Conservation (phyloP, 1,140 invertebrate genomes). For the Asbolus verrucosus region DNA sequence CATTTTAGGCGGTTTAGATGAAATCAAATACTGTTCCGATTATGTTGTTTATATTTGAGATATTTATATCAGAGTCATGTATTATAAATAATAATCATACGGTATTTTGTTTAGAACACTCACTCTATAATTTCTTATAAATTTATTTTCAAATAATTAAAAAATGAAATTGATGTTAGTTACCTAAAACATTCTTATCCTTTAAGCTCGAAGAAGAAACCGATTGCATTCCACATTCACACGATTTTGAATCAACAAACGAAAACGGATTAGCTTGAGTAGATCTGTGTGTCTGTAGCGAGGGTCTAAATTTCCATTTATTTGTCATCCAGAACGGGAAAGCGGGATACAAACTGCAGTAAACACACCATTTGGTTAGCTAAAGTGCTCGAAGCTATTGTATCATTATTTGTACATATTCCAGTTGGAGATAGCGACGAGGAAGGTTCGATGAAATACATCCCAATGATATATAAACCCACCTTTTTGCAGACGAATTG, state of each 20-base stretch:
- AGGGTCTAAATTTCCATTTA: slow-evolving; percentile 4
- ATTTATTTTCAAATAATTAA: no score
- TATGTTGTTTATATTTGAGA: no score
- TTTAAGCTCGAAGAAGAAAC: no score
- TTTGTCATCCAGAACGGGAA: slow-evolving; percentile 15
- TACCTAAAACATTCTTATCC: no score
- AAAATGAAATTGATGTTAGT: no score
- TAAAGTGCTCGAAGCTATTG: slow-evolving; percentile 22
- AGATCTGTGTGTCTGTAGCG: not conserved
- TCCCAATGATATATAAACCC: slow-evolving; percentile 29
- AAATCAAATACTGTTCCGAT: no score
- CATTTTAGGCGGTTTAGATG: no score
- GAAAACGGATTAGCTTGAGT: slow-evolving; percentile 1
- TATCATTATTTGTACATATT: slow-evolving; percentile 32
- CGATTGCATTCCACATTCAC: no score
- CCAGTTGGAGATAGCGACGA: not conserved
- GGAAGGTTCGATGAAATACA: slow-evolving; percentile 2
- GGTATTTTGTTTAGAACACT: no score
- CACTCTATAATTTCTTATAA: no score
- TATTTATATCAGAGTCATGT: no score
- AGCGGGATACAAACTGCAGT: slow-evolving; percentile 8
- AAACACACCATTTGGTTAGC: slow-evolving; percentile 37
- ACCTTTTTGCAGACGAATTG: slow-evolving; percentile 11
- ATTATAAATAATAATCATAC: no score
- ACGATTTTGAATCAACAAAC: slow-evolving; percentile 1